phyloP scores from a whole-genome alignment of 2,888 invertebrate genomes.

The Philhelius pedissequus region DNA sequence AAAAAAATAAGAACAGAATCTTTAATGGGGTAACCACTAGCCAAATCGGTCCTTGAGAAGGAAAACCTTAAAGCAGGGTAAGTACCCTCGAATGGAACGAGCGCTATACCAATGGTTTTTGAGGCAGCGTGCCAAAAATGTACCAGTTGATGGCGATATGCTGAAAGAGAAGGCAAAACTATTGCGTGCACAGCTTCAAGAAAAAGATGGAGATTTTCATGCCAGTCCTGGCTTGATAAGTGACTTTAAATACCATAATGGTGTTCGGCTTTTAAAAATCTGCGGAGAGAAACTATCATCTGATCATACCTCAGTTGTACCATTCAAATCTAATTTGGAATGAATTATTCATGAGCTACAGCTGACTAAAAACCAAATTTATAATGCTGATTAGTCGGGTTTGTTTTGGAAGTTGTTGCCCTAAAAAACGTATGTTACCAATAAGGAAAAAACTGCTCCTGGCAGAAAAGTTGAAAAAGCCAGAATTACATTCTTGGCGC shows the following conservation, averaged over 20 bases:
- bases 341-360: no score
- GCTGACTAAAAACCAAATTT: no score
- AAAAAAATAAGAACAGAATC: neutral
- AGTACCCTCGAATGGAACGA: neutral
- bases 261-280: neutral
- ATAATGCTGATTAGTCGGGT: no score
- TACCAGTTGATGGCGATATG: neutral
- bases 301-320: no score
- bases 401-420: slow-evolving; percentile 45
- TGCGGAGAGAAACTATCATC: neutral
- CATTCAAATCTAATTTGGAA: no score
- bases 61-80: neutral
- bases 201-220: neutral
- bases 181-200: neutral
- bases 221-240: neutral
- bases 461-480: no score
- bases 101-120: neutral
- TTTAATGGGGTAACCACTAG: neutral
- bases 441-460: no score
- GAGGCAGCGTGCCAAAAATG: neutral
- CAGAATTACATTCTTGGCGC: neutral
- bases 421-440: slow-evolving; percentile 14
- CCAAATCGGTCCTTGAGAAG: neutral
- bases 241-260: neutral
- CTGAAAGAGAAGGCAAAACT: neutral